phyloP scores from a whole-genome alignment of 2,888 invertebrate species.

The Drosophila nr. perissopoda region DNA sequence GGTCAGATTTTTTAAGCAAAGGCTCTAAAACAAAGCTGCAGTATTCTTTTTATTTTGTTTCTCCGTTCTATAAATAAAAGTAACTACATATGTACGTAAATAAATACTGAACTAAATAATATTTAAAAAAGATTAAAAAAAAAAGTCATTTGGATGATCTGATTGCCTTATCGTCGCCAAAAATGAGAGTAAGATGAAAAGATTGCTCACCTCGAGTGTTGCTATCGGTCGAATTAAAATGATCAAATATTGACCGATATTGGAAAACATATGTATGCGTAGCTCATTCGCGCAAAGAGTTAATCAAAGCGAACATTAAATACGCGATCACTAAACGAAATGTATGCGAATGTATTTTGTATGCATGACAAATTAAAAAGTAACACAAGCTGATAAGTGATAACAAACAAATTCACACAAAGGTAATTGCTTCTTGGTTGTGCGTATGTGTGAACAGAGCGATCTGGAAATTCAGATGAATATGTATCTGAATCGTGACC shows the following conservation, averaged over 20 bases:
- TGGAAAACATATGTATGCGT: background rate
- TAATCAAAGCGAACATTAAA: slow-evolving; percentile 10
- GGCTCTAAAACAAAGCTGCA: background rate
- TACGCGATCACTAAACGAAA: slow-evolving; percentile 16
- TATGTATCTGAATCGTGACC: slow-evolving; percentile 11
- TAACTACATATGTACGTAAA: too few species aligned
- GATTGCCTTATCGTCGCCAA: background rate
- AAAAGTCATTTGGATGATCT: background rate
- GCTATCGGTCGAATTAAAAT: slow-evolving; percentile 23
- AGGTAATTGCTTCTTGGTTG: slow-evolving; percentile 1
- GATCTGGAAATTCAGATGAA: background rate
- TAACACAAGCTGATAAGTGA: slow-evolving; percentile 41
- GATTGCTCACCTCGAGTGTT: slow-evolving; percentile 12
- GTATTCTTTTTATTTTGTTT: background rate
- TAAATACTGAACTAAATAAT: background rate
- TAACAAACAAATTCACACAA: slow-evolving; percentile 29
- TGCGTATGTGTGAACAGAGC: background rate
- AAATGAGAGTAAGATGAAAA: slow-evolving; percentile 3
- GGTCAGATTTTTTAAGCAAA: background rate
- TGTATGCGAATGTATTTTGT: slow-evolving; percentile 34
- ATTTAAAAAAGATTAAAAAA: too few species aligned
- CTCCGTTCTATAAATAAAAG: too few species aligned
- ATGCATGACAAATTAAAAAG: slow-evolving; percentile 10
- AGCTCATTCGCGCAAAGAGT: background rate
- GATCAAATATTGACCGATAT: slow-evolving; percentile 54